Percentiles rank a stretch among this genome's conserved stretches.
phyloP scores from a whole-genome alignment of 2,888 invertebrate species.

The Cosmorhoe ocellata region DNA sequence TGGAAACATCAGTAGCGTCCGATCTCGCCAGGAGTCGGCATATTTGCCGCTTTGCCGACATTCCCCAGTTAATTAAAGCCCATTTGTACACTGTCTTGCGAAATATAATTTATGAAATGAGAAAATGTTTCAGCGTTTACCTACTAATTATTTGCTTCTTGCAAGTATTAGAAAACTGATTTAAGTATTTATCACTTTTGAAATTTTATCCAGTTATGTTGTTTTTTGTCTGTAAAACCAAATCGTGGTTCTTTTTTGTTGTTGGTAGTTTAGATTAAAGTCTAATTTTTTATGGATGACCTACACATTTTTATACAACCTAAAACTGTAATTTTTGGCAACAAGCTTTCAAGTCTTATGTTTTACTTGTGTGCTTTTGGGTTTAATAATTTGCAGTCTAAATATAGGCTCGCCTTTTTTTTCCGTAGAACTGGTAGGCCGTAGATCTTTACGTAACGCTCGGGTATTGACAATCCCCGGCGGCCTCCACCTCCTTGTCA shows the following conservation, averaged over 20 bases:
- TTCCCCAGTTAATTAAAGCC: constrained; percentile 79
- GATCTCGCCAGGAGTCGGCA: constrained; percentile 58
- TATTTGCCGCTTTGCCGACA: constrained; percentile 74
- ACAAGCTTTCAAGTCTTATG: too few species aligned
- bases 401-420: too few species aligned
- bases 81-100: constrained; percentile 76
- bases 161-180: constrained; percentile 39
- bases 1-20: constrained; percentile 30
- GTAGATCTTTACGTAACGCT: constrained; percentile 34
- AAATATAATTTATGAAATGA: constrained; percentile 74
- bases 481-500: constrained; percentile 75
- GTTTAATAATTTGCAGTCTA: too few species aligned
- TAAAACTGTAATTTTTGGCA: too few species aligned
- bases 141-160: constrained; percentile 54
- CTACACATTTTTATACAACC: too few species aligned
- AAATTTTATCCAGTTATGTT: not conserved
- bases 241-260: too few species aligned
- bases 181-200: constrained; percentile 8
- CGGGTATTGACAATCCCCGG: constrained; percentile 65
- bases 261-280: too few species aligned
- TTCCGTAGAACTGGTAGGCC: not conserved
- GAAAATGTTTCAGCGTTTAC: constrained; percentile 58
- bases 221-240: too few species aligned
- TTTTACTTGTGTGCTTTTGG: too few species aligned
- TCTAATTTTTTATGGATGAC: too few species aligned